Evolutionary conservation across 2,888 invertebrate genomes (phyloP), one percentile per base, ranked within the genome.

Genomic region (Cryptus armator): DNA sequence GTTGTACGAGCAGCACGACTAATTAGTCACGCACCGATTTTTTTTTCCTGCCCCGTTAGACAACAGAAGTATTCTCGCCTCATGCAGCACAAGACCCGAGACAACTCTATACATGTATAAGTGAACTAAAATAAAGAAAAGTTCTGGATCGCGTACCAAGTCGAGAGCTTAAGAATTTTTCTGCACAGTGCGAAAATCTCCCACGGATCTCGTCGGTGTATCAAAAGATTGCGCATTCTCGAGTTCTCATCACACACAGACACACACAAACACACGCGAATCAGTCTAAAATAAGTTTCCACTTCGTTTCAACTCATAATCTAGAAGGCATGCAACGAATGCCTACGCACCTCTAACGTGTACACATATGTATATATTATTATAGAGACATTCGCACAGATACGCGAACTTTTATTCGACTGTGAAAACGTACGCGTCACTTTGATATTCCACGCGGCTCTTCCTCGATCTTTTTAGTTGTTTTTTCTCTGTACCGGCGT

Each of bases 151-250:
- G 53, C 59, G 51, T 32, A 29, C 64, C 51, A 24, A 37, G n/a
- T 43, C 64, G 32, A 44, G 12, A 43, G 19, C 29, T 24, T 46
- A 43, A 24, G 43, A 64, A 71, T 66, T 85, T 66, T 66, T n/a
- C 1, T 24, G 19, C 81, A 67, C 71, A 62, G 62, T 68, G 83
- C 66, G 76, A 88, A 86, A 87, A 88, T 86, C 84, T 90, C 89
- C 88, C 89, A 90, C 86, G 87, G 59, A 75, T 86, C 59, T 86
- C 83, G 86, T 85, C 70, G 79, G 71, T 78, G 76, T 74, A 78
- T 70, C 66, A 48, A 46, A 68, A 19, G 79, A 85, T 88, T 86
- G 83, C 85, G 81, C 75, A 80, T 81, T 84, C 81, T 68, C 80
- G 79, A 67, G 84, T 76, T 71, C 76, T 82, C 79, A 78, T 88